Conservation (phyloP, 2,113 vertebrate genomes). For the Carollia perspicillata region DNA sequence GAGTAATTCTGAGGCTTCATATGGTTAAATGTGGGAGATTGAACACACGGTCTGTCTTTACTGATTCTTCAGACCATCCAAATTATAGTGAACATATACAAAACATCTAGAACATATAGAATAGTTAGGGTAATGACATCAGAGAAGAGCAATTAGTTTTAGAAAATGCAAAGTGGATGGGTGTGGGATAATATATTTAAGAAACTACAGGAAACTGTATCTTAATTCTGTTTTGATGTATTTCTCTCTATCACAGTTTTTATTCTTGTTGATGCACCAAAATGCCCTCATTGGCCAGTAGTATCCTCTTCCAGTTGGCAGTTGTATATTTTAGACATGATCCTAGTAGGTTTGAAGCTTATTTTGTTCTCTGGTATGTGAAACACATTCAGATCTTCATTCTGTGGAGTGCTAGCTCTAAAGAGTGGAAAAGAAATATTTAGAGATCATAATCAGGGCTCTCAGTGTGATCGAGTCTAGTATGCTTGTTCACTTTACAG, state of each 20-base stretch:
- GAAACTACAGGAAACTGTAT: not conserved
- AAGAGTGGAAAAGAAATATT: not conserved
- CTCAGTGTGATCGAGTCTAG: not conserved
- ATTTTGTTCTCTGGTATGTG: not conserved
- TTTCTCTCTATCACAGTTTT: not conserved
- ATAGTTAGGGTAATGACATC: not conserved
- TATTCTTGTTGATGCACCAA: not conserved
- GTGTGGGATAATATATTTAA: not conserved
- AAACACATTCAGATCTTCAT: not conserved
- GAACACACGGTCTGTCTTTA: not conserved
- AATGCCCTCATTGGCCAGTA: not conserved
- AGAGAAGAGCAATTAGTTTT: not conserved
- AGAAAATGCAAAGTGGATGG: not conserved
- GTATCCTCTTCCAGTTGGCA: not conserved
- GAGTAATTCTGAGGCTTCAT: not conserved
- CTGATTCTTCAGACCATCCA: not conserved
- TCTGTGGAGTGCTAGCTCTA: not conserved
- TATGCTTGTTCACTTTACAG: not conserved
- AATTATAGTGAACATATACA: not conserved
- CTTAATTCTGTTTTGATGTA: not conserved
- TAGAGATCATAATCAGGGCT: not conserved
- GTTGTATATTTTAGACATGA: not conserved
- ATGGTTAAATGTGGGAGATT: not conserved
- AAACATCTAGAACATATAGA: not conserved
- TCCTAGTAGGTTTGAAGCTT: not conserved